These are phyloP conservation scores for Harpalus rubripes DNA, from an alignment of 2,888 invertebrate species.

Conservation along the genomic window DNA sequence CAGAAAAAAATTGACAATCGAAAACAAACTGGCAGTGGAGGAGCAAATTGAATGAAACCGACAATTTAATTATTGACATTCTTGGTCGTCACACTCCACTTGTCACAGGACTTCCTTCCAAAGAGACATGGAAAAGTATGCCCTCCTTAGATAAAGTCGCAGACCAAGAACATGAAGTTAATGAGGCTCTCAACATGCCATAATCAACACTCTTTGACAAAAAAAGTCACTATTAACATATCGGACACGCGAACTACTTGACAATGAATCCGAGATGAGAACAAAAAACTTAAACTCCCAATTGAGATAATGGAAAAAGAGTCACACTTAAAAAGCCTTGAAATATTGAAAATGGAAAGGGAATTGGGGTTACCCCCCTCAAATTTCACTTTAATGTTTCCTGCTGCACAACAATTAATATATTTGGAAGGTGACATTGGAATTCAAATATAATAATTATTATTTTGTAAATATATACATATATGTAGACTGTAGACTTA, in stretches of 20 bases:
- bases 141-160: background rate
- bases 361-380: background rate
- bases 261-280: background rate
- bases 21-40: background rate
- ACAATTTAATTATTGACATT: background rate
- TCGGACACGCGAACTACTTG: background rate
- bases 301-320: conserved; percentile 4
- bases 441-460: background rate
- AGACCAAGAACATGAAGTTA: too few species aligned
- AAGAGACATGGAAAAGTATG: background rate
- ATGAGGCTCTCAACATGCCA: too few species aligned
- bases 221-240: background rate
- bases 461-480: background rate
- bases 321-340: background rate
- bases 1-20: too few species aligned
- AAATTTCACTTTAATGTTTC: conserved; percentile 1
- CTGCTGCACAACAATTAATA: background rate
- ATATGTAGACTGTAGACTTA: background rate
- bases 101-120: background rate
- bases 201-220: background rate
- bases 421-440: background rate
- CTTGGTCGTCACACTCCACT: background rate
- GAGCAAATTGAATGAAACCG: background rate
- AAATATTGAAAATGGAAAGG: background rate
- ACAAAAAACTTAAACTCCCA: background rate